Percentiles rank a stretch among this genome's conserved stretches.
Evolutionary conservation across 35 echinoderm and acorn worm species (phyloP).

Genomic region (Patiria miniata): DNA sequence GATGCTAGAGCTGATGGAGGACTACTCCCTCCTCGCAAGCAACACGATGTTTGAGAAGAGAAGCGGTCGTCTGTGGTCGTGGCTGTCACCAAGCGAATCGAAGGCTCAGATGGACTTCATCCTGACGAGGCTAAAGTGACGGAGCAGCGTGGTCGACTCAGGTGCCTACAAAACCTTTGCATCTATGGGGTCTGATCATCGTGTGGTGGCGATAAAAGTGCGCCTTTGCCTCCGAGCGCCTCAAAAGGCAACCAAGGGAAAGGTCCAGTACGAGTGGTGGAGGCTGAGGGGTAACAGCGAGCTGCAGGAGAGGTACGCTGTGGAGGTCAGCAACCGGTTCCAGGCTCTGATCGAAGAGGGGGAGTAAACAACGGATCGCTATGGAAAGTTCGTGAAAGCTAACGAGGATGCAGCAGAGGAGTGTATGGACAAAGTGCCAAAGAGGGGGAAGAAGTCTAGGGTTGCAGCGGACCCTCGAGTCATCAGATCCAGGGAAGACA

Average conservation of each 20-base stretch:
- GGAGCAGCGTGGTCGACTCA: background rate
- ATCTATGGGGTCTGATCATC: background rate
- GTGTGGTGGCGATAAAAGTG: background rate
- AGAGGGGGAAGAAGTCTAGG: background rate
- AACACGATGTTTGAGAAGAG: background rate
- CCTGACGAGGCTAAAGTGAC: background rate
- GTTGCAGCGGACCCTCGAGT: too few relatives aligned
- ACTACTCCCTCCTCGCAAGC: background rate
- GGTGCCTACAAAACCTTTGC: constrained; percentile 4
- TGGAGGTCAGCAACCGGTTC: background rate
- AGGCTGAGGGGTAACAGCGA: too few relatives aligned
- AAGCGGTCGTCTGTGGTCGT: constrained; percentile 1
- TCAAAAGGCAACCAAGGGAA: background rate
- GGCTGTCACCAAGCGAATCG: background rate
- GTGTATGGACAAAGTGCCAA: background rate
- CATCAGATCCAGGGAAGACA: too few relatives aligned
- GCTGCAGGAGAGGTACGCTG: background rate
- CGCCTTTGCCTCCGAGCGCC: background rate
- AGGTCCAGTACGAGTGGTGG: background rate
- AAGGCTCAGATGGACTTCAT: constrained; percentile 7
- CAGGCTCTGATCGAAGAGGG: background rate
- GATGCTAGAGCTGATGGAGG: constrained; percentile 13
- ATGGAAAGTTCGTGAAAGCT: too few relatives aligned
- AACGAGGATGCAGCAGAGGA: too few relatives aligned
- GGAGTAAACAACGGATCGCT: background rate